A percentile compares a stretch with the other conserved stretches of the same genome.
These are phyloP conservation scores for Microcebus ravelobensis DNA, from an alignment of 2,113 vertebrate species.

Conservation along the genomic window DNA sequence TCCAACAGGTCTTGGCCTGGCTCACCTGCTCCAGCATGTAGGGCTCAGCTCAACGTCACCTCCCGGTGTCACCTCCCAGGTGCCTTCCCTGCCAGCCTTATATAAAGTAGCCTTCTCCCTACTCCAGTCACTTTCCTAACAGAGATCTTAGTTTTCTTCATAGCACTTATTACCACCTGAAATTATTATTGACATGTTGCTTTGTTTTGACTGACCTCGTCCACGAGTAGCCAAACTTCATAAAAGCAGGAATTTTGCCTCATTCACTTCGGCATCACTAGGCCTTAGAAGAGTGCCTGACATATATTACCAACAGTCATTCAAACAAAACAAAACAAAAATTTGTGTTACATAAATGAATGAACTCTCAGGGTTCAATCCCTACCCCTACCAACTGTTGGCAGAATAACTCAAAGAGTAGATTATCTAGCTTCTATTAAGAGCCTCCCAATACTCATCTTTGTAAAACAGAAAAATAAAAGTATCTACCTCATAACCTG, in stretches of 20 bases:
- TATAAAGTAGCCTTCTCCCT: neutral
- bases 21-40: neutral
- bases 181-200: slow-evolving; percentile 27
- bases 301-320: neutral
- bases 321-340: neutral
- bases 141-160: neutral
- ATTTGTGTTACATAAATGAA: neutral
- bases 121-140: neutral
- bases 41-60: neutral
- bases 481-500: neutral
- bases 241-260: neutral
- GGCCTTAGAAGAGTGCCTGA: neutral
- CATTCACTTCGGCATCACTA: neutral
- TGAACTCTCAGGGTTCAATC: neutral
- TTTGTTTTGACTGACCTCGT: neutral
- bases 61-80: neutral
- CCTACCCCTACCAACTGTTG: neutral
- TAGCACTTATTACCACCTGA: neutral
- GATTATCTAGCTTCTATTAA: neutral
- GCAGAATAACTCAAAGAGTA: neutral
- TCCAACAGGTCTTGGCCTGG: neutral
- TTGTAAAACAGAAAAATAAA: neutral
- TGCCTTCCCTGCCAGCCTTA: neutral
- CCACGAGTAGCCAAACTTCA: neutral
- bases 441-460: neutral